A percentile compares a stretch with the other conserved stretches of the same genome.
Conservation (phyloP, 1,140 invertebrate species). For the Latrodectus geometricus region DNA sequence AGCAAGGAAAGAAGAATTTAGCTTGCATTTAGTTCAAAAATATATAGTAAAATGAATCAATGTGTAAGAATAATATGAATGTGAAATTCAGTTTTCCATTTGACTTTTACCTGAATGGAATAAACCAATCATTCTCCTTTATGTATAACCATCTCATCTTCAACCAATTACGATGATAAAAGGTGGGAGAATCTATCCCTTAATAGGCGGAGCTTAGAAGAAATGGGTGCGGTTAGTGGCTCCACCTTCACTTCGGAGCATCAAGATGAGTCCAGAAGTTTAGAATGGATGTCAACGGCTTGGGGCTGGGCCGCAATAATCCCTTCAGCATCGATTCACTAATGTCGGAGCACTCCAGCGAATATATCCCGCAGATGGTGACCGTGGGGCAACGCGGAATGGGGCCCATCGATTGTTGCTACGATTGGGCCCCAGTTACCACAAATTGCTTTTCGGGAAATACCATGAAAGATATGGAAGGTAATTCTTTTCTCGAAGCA, state of each 20-base stretch:
- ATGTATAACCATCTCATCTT: too few relatives aligned
- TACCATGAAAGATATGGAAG: conserved; percentile 59
- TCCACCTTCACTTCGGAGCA: neutral
- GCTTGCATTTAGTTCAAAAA: too few relatives aligned
- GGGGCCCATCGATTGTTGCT: conserved; percentile 38
- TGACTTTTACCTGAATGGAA: neutral
- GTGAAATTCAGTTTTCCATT: neutral
- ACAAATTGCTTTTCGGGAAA: conserved; percentile 42
- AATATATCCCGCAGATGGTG: conserved; percentile 52
- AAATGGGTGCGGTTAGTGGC: neutral
- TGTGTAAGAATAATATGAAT: too few relatives aligned
- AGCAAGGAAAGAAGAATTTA: too few relatives aligned
- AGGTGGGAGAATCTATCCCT: neutral
- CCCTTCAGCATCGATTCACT: conserved; percentile 53
- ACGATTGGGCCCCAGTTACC: conserved; percentile 35
- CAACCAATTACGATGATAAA: conserved; percentile 12
- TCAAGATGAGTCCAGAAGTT: neutral
- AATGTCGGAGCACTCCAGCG: conserved; percentile 32
- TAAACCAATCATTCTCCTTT: conserved; percentile 8
- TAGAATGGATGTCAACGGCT: conserved; percentile 57
- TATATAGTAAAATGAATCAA: too few relatives aligned
- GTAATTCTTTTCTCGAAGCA: neutral
- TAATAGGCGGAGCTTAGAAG: conserved; percentile 6
- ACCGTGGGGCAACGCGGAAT: conserved; percentile 35
- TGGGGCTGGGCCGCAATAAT: conserved; percentile 30